Conservation (phyloP, 2,888 invertebrate species). For the Drosophila borborema region DNA sequence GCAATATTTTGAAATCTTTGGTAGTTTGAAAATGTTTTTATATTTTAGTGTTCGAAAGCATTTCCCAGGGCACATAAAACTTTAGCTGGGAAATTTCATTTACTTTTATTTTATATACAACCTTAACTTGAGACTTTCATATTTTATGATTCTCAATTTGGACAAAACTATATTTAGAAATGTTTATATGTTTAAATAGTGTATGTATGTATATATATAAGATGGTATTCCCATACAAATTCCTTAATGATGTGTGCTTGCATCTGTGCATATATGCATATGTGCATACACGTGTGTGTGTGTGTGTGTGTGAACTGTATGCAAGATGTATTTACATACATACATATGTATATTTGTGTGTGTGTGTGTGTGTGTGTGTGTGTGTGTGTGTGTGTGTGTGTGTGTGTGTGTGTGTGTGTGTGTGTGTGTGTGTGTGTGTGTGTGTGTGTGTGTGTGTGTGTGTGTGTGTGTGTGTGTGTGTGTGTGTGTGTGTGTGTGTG, state of each 20-base stretch:
- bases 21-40: not conserved
- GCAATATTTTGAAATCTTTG: not conserved
- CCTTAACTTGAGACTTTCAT: not conserved
- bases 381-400: not conserved
- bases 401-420: not conserved
- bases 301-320: not conserved
- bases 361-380: not conserved
- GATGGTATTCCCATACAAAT: not conserved
- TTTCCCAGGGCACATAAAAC: not conserved
- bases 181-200: not conserved
- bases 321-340: not conserved
- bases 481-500: too few species aligned
- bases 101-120: not conserved
- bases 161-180: constrained; percentile 1
- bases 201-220: not conserved
- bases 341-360: not conserved
- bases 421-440: not conserved
- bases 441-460: not conserved
- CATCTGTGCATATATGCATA: not conserved
- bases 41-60: not conserved
- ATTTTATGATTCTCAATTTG: constrained; percentile 2
- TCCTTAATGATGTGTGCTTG: not conserved
- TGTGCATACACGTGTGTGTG: not conserved
- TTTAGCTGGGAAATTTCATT: not conserved
- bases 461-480: not conserved